Evolutionary conservation across 2,888 invertebrate genomes (phyloP), one percentile per base, ranked within the genome.

Genomic region (Cylindroiulus punctatus): DNA sequence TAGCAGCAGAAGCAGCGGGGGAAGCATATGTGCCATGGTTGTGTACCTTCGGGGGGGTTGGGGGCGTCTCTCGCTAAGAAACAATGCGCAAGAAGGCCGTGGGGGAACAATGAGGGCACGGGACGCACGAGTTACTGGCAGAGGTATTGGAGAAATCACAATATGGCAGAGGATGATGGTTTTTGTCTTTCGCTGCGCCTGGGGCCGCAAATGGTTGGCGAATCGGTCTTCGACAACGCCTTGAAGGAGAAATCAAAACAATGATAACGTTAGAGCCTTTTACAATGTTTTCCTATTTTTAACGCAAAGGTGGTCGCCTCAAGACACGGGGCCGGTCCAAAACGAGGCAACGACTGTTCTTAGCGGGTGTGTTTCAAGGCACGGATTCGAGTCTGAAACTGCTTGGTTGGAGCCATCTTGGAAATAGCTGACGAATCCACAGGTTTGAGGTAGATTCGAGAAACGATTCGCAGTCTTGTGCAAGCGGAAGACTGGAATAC

Each of bases 91-190:
- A 81, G 36, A 81, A 81, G 81, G 81, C 81, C 36, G 81, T 81
- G 30, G 81, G 81, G 10, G 81, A 81, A 81, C 81, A 81, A 81
- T 81, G 81, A 81, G 36, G 30, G 81, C 36, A 81, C 30, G 19
- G 81, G 17, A 81, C 81, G n/a, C 30, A 81, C 81, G 36, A 36
- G 36, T 81, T 81, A 81, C 81, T 81, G 81, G 81, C 81, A 81
- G 81, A 81, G 81, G 81, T 81, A 81, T 81, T 81, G 36, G 81
- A 81, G 36, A 81, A 81, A 81, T 81, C 81, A 81, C 81, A 81
- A 81, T 36, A 81, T 81, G 36, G 32, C 81, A 81, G 81, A 81
- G 81, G 81, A 81, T 81, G 81, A 30, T 81, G 52, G 52, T 52
- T 52, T 52, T 52, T 52, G n/a, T 52, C 52, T 52, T 52, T 52